Percentiles rank a stretch among this genome's conserved stretches.
These are phyloP conservation scores for Cyrtodaria siliqua DNA, from an alignment of 2,888 invertebrate species.

Conservation along the genomic window DNA sequence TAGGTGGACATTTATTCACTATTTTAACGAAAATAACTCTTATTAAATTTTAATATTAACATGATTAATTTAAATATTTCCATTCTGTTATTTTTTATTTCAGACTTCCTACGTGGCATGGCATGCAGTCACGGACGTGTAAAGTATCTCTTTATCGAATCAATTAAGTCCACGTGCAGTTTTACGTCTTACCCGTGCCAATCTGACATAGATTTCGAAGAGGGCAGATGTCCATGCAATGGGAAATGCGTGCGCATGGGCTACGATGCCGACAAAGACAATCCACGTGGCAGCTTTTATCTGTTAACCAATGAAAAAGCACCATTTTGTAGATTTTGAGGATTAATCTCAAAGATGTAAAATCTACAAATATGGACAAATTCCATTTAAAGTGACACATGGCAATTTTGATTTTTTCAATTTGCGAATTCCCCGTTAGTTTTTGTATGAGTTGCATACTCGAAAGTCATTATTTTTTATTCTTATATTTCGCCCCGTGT, in stretches of 20 bases:
- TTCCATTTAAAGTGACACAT: no score
- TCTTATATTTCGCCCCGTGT: no score
- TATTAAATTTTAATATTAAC: no score
- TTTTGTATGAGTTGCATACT: no score
- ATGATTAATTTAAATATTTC: no score
- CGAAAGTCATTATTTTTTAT: no score
- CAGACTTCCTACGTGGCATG: constrained; percentile 15
- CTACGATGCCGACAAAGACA: background rate
- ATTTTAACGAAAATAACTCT: no score
- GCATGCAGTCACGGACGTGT: constrained; percentile 2
- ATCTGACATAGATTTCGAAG: background rate
- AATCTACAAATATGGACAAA: no score
- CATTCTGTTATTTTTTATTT: background rate
- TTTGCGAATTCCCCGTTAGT: no score
- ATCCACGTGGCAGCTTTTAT: background rate
- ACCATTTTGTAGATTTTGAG: constrained; percentile 4
- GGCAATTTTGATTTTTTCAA: no score
- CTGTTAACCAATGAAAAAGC: background rate
- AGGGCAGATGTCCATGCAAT: background rate
- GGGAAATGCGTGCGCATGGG: background rate
- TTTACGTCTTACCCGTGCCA: background rate
- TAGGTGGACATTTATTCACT: no score
- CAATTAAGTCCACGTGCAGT: background rate
- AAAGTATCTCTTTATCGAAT: background rate
- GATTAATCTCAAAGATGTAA: no score